Percentiles rank a stretch among this genome's conserved stretches.
Evolutionary conservation across 2,797 vertebrate species (phyloP).

Genomic region (Notoglanidium macrostoma): DNA sequence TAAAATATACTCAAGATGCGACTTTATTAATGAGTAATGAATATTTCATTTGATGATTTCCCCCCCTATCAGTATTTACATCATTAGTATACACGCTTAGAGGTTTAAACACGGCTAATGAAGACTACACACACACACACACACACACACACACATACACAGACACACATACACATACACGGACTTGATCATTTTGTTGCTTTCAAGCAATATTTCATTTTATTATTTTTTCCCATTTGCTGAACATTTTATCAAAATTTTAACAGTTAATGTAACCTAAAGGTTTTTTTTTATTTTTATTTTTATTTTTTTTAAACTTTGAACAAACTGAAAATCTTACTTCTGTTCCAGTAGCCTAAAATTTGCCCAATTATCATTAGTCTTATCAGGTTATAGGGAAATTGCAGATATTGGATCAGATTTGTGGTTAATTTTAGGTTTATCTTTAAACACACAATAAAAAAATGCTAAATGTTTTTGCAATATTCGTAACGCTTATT

Average conservation of each 20-base stretch:
- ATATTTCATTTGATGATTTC: neutral
- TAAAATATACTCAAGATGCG: neutral
- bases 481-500: neutral
- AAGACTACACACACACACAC: slow-evolving; percentile 7
- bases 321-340: neutral
- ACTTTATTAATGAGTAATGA: neutral
- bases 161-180: neutral
- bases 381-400: slow-evolving; percentile 12
- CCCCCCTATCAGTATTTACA: neutral
- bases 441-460: neutral
- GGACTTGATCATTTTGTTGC: neutral
- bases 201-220: neutral
- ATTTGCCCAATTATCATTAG: neutral
- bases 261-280: neutral
- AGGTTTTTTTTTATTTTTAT: neutral
- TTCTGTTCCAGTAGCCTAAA: neutral
- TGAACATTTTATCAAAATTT: neutral
- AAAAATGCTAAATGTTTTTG: neutral
- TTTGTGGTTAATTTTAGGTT: neutral
- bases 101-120: slow-evolving; percentile 13
- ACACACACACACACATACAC: slow-evolving; percentile 10
- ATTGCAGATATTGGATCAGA: neutral
- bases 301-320: neutral
- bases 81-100: neutral
- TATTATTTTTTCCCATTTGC: neutral